These are phyloP conservation scores for Seriola aureovittata DNA, from an alignment of 2,113 vertebrate genomes.

Conservation along the genomic window DNA sequence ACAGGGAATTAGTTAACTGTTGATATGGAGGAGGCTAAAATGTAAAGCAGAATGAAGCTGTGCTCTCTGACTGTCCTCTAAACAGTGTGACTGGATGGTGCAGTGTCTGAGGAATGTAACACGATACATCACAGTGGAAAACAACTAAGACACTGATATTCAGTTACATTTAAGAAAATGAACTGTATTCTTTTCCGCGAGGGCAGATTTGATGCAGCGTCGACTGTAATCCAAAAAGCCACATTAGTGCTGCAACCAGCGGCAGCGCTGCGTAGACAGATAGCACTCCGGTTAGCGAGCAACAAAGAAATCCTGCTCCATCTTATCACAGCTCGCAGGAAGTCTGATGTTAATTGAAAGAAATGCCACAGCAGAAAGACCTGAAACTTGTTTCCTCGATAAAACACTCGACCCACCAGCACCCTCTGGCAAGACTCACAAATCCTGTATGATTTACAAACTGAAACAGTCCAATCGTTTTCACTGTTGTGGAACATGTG, in stretches of 20 bases:
- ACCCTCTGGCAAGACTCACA: too few relatives aligned
- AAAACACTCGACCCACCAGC: background rate
- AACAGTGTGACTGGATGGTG: background rate
- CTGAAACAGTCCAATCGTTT: background rate
- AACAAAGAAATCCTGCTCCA: background rate
- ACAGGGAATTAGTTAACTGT: slow-evolving; percentile 63
- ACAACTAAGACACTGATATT: too few relatives aligned
- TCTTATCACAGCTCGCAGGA: background rate
- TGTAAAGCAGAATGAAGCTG: slow-evolving; percentile 13
- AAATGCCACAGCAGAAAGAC: background rate
- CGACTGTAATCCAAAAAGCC: background rate
- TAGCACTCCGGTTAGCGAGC: background rate
- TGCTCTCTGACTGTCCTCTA: slow-evolving; percentile 11
- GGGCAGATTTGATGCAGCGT: background rate
- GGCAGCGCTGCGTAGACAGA: background rate
- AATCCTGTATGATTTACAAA: background rate
- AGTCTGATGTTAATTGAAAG: too few relatives aligned
- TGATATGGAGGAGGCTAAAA: slow-evolving; percentile 37
- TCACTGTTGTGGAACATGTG: background rate
- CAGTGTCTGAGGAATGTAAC: background rate
- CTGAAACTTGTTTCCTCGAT: background rate
- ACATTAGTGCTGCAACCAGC: background rate
- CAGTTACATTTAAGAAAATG: background rate
- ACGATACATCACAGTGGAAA: background rate
- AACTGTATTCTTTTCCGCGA: background rate